Evolutionary conservation across 2,113 vertebrate genomes (phyloP), one percentile per base, ranked within the genome.

Genomic region (Prionailurus bengalensis): DNA sequence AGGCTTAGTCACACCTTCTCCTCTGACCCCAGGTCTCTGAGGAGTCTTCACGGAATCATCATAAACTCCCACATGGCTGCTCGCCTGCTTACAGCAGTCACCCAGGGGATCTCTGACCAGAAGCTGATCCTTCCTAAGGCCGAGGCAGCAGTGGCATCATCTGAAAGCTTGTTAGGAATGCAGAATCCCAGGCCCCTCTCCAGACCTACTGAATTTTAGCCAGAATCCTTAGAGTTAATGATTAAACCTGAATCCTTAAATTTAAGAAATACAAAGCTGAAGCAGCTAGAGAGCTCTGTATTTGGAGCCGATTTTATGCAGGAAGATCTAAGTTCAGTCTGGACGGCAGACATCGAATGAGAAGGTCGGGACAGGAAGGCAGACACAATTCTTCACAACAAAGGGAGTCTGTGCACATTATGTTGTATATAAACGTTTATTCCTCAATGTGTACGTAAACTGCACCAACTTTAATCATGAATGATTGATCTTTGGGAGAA

Each of bases 281-380:
- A 81, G 33, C 25, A 66, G 51, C 78, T 65, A 74, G 19, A 55
- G 17, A 55, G 76, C 31, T 83, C 66, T 9, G 0, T 19, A 58
- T 42, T 31, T 68, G 45, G 23, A 89, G 29, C 48, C 51, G 4
- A 13, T 39, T 45, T 58, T 14, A 71, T 55, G 33, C 42, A 85
- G 71, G n/a, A 93, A 68, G 53, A 66, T 83, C 61, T 87, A 61
- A 90, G 78, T 87, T 93, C 76, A 88, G 31, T 23, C n/a, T 66
- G 13, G 73, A 23, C 83, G 31, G 80, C 19, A 86, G 21, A 96
- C 21, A 58, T 4, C 78, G 80, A 93, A 70, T 21, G 51, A 61
- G 7, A 6, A 25, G 19, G 23, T 79, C 14, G 36, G 39, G 19
- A 4, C 16, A 71, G 5, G 36, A 36, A 87, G 42, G 53, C 70